These are phyloP conservation scores for Drosophila bocki DNA, from an alignment of 1,140 invertebrate genomes.

Conservation along the genomic window DNA sequence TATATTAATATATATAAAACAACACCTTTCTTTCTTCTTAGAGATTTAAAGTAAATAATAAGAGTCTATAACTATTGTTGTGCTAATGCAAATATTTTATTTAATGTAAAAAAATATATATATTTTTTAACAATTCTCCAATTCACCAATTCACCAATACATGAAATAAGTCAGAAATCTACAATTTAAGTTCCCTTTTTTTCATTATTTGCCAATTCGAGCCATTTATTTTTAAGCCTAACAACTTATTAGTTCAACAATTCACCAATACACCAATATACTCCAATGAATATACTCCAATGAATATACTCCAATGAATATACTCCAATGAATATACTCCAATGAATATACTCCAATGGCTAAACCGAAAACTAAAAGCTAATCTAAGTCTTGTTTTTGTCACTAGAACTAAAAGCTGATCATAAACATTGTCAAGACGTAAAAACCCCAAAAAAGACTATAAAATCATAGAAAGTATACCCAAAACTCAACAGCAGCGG, in stretches of 20 bases:
- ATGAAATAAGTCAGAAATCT: not conserved
- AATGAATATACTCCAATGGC: not conserved
- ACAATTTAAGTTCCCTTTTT: not conserved
- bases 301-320: not conserved
- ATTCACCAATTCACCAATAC: conserved; percentile 1
- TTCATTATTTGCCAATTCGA: too few species aligned
- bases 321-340: too few species aligned
- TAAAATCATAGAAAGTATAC: not conserved
- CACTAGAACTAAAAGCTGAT: not conserved
- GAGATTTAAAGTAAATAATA: not conserved
- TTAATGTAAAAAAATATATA: not conserved
- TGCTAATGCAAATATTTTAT: not conserved
- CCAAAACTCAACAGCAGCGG: not conserved
- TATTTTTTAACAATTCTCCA: conserved; percentile 2
- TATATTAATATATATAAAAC: too few species aligned
- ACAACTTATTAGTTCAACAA: not conserved
- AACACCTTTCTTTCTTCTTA: not conserved
- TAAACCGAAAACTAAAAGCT: too few species aligned
- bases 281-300: too few species aligned
- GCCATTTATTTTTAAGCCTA: not conserved
- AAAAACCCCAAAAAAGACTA: too few species aligned
- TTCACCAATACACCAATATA: not conserved
- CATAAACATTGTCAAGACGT: not conserved
- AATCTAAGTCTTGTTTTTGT: too few species aligned
- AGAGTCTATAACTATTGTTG: not conserved